phyloP scores from a whole-genome alignment of 2,797 vertebrate genomes.

The Vultur gryphus region DNA sequence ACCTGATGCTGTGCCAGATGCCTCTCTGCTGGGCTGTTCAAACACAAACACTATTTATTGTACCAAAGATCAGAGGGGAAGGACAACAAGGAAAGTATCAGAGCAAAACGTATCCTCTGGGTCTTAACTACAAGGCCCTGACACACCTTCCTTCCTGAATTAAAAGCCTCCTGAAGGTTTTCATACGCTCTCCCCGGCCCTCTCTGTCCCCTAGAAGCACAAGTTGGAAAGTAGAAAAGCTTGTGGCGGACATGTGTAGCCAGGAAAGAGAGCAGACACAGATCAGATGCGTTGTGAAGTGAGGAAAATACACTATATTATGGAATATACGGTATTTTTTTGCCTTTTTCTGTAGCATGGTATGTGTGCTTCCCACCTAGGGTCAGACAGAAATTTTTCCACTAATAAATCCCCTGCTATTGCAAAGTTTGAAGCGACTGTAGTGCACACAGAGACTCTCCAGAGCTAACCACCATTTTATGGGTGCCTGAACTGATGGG shows the following conservation, averaged over 20 bases:
- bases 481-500: not conserved
- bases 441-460: not conserved
- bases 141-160: not conserved
- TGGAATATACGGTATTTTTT: fast-evolving
- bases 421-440: not conserved
- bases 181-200: not conserved
- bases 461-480: not conserved
- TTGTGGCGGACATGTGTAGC: fast-evolving
- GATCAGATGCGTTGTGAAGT: not conserved
- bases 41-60: not conserved
- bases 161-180: not conserved
- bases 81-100: not conserved
- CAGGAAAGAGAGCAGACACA: not conserved
- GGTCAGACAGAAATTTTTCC: not conserved
- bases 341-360: not conserved
- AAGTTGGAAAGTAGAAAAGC: not conserved
- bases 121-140: not conserved
- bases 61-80: not conserved
- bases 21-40: not conserved
- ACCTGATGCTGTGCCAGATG: not conserved
- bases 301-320: not conserved
- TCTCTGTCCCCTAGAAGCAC: not conserved
- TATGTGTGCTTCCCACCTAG: not conserved
- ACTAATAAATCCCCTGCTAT: not conserved
- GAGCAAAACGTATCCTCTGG: not conserved